Base-by-base conservation (phyloP, 2,113 vertebrate species). In the Takifugu flavidus region DNA sequence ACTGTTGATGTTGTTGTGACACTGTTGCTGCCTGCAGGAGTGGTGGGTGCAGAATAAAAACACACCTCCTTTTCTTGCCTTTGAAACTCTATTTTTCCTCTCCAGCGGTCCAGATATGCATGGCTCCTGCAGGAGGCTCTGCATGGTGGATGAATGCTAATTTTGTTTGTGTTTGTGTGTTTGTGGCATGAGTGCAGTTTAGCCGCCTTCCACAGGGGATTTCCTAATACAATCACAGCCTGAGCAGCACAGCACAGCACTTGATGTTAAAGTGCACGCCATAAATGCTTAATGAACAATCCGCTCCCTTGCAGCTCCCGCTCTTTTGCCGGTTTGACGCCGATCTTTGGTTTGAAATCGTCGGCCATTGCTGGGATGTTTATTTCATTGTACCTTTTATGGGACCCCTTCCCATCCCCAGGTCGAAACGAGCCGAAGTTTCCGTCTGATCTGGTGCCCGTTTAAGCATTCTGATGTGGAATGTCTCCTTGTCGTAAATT, bases 401-500 rank as follows among this genome's bases (percentile, higher is more conserved):
- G 51, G 53, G 57, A 51, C 49, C 52, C 1, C 56, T 62, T 67
- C 59, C 53, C 47, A 20, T 13, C 43, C 39, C 39, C 57, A 34
- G 57, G 65, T 69, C 7, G 2, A 39, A 39, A 39, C 34, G 34
- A 10, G 34, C 34, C 34, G 7, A 1, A 39, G 34, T 39, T 39
- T 39, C 34, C 11, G 34, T 39, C 34, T 7, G 6, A 34, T 29
- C 63, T 53, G 42, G 56, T 57, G 62, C 69, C 65, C 29, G 0
- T 70, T 78, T 80, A 72, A 62, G 73, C 73, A 72, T 80, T 82
- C 70, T 57, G 75, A 85, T 78, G 81, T 74, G 57, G 78, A 85
- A 82, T 70, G 77, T 82, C 72, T 82, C 79, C 75, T 82, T 69
- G 78, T 75, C 75, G 77, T 82, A 84, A 85, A 70, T 66, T 70